Evolutionary conservation across 2,113 vertebrate genomes (phyloP).

Genomic region (Procapra przewalskii): DNA sequence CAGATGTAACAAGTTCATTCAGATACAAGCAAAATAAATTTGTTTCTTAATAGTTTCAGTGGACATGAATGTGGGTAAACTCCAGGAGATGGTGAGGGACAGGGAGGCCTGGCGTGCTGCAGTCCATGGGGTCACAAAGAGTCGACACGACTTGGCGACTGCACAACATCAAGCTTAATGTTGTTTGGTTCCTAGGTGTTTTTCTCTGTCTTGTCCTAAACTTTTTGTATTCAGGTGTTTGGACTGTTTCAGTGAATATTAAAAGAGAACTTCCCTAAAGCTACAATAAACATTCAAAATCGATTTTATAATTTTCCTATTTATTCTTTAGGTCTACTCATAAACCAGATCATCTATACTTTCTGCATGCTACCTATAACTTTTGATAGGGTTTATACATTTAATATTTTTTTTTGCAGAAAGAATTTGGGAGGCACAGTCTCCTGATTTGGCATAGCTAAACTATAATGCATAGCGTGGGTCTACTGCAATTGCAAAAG

Average conservation of each 20-base stretch:
- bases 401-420: not conserved
- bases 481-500: not conserved
- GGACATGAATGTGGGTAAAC: not conserved
- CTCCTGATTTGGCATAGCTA: not conserved
- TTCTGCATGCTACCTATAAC: not conserved
- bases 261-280: not conserved
- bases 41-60: not conserved
- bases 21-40: not conserved
- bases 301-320: not conserved
- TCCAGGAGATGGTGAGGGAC: not conserved
- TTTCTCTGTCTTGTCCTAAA: not conserved
- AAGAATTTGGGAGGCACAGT: not conserved
- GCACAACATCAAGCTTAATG: not conserved
- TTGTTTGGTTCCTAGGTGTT: not conserved
- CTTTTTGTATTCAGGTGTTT: not conserved
- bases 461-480: not conserved
- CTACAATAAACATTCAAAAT: not conserved
- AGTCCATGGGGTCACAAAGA: not conserved
- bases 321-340: not conserved
- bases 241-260: not conserved
- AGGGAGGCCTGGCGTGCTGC: not conserved
- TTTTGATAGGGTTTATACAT: not conserved
- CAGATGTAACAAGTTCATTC: not conserved
- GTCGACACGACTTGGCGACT: not conserved
- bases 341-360: not conserved